phyloP scores from a whole-genome alignment of 2,888 invertebrate species.

The Agrotis ipsilon region DNA sequence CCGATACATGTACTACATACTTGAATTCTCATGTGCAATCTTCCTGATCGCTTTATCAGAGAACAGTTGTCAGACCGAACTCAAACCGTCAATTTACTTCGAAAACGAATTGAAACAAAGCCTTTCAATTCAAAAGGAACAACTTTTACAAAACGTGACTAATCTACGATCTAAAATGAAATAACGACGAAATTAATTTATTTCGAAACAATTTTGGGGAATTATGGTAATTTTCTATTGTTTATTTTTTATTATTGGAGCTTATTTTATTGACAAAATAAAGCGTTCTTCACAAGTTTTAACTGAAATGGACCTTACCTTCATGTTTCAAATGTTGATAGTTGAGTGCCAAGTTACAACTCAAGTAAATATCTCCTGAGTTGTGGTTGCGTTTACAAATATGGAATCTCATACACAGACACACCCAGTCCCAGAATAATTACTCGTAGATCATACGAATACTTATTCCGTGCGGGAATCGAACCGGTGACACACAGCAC shows the following conservation, averaged over 20 bases:
- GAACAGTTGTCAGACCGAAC: slow-evolving; percentile 56
- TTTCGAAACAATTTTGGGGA: slow-evolving; percentile 3
- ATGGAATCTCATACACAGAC: no score
- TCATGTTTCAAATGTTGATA: no score
- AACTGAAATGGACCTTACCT: neutral
- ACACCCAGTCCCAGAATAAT: no score
- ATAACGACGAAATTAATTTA: slow-evolving; percentile 33
- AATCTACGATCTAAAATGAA: slow-evolving; percentile 55
- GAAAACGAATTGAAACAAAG: slow-evolving; percentile 52
- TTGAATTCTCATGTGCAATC: slow-evolving; percentile 26
- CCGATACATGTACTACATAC: neutral
- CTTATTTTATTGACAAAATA: neutral
- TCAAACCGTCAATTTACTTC: slow-evolving; percentile 57
- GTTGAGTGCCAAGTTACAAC: no score
- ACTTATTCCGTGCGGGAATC: no score
- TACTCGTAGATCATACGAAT: no score
- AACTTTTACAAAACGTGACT: slow-evolving; percentile 43
- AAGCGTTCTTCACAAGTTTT: neutral
- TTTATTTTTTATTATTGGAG: slow-evolving; percentile 5
- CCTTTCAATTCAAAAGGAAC: slow-evolving; percentile 38
- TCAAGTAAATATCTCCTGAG: no score
- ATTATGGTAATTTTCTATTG: slow-evolving; percentile 3
- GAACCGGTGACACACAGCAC: no score
- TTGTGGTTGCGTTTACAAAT: no score
- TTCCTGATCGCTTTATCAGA: slow-evolving; percentile 19